Conservation (phyloP, 64 coral and sea anemone genomes). For the Pachyseris speciosa region DNA sequence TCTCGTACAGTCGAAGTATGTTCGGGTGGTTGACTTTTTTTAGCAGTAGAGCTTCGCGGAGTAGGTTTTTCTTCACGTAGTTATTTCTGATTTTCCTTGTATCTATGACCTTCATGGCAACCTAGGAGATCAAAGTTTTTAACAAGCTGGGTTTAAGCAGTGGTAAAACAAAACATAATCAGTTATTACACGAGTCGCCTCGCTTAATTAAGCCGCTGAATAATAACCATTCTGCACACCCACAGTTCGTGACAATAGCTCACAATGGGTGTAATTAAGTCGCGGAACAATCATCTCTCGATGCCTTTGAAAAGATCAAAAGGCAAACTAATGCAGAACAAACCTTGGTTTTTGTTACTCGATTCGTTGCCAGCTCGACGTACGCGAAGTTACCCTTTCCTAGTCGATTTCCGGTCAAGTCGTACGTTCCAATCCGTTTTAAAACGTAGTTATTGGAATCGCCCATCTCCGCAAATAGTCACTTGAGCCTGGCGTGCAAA, state of each 20-base stretch:
- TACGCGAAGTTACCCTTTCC: slow-evolving; percentile 93
- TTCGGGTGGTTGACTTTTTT: slow-evolving; percentile 87
- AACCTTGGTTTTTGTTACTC: slow-evolving; percentile 90
- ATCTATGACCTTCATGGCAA: slow-evolving; percentile 93
- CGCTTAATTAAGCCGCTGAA: slow-evolving; percentile 28
- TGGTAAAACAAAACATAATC: slow-evolving; percentile 5
- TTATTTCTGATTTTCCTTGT: slow-evolving; percentile 89
- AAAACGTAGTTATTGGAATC: slow-evolving; percentile 71
- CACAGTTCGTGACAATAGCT: slow-evolving; percentile 24
- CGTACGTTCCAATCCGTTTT: slow-evolving; percentile 91
- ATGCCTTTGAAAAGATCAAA: neutral
- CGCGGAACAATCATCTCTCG: slow-evolving; percentile 8
- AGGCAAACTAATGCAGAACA: slow-evolving; percentile 30
- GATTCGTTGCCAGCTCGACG: slow-evolving; percentile 88
- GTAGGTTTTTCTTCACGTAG: slow-evolving; percentile 90
- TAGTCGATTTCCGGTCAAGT: slow-evolving; percentile 72
- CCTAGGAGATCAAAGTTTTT: slow-evolving; percentile 54
- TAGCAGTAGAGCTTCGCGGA: slow-evolving; percentile 82
- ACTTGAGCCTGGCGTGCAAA: slow-evolving; percentile 34
- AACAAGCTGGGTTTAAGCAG: neutral
- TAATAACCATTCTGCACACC: slow-evolving; percentile 5
- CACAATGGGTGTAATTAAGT: slow-evolving; percentile 49
- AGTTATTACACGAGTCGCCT: slow-evolving; percentile 31
- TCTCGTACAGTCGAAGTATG: slow-evolving; percentile 85
- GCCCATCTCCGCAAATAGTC: slow-evolving; percentile 64